Evolutionary conservation across 2,113 vertebrate genomes (phyloP).

Genomic region (Alaudala cheleensis): DNA sequence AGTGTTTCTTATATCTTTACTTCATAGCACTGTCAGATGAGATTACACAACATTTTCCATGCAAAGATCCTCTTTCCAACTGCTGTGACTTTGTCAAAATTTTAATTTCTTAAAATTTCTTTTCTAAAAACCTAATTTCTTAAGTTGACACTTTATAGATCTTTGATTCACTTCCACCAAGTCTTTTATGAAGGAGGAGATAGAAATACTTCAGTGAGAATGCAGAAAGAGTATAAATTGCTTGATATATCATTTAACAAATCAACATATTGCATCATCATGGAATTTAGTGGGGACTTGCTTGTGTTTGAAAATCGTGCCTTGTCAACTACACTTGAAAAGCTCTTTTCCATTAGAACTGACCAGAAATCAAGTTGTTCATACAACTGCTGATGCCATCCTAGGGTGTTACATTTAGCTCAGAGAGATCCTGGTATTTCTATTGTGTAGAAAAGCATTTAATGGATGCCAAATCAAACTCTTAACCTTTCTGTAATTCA

Average conservation of each 20-base stretch:
- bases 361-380: not conserved
- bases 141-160: not conserved
- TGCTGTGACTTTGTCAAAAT: not conserved
- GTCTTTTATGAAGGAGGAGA: not conserved
- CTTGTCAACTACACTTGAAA: not conserved
- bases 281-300: not conserved
- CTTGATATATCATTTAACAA: not conserved
- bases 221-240: not conserved
- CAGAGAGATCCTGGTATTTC: not conserved
- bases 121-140: not conserved
- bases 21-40: not conserved
- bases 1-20: not conserved
- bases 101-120: not conserved
- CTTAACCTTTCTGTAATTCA: not conserved
- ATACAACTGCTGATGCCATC: not conserved
- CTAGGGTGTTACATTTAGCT: not conserved
- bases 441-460: conserved; percentile 35
- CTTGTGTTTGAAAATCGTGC: not conserved
- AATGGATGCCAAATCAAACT: conserved; percentile 53
- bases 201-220: not conserved
- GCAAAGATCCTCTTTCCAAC: not conserved
- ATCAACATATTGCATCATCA: not conserved
- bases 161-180: not conserved
- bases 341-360: not conserved
- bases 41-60: not conserved